phyloP scores from a whole-genome alignment of 1,140 invertebrate genomes.

The Cheumatopsyche charites region DNA sequence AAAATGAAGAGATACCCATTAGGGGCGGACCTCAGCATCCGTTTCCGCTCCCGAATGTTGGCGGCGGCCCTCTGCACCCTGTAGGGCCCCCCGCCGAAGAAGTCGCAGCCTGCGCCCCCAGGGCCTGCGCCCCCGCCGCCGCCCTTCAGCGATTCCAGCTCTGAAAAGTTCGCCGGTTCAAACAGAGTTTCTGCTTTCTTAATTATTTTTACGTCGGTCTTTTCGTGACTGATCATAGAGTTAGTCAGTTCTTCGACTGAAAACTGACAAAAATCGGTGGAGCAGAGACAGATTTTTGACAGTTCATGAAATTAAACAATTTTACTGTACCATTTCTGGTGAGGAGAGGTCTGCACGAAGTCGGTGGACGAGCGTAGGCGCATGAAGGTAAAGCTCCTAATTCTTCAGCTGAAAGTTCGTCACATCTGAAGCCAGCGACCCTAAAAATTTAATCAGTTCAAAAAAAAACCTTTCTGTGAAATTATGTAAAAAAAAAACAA shows the following conservation, averaged over 20 bases:
- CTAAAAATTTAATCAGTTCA: not conserved
- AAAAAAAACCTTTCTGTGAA: too few relatives aligned
- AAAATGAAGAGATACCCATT: conserved; percentile 65
- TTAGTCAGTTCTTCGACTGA: too few relatives aligned
- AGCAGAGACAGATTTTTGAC: too few relatives aligned
- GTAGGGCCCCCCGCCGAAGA: conserved; percentile 77
- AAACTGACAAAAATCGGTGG: too few relatives aligned
- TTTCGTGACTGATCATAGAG: too few relatives aligned
- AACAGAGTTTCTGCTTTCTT: not conserved
- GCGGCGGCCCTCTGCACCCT: conserved; percentile 88
- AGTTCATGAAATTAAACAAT: too few relatives aligned
- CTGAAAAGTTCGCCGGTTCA: not conserved
- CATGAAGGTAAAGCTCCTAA: conserved; percentile 45
- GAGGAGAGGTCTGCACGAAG: conserved; percentile 37
- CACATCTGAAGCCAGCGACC: conserved; percentile 37
- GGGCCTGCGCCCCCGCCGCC: conserved; percentile 3
- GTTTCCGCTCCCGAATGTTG: conserved; percentile 91
- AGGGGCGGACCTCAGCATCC: conserved; percentile 93
- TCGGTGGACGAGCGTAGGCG: conserved; percentile 44
- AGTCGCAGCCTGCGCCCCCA: conserved; percentile 57
- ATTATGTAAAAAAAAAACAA: not conserved
- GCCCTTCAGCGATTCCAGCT: conserved; percentile 23
- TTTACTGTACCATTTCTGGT: conserved; percentile 35
- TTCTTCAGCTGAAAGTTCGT: conserved; percentile 44
- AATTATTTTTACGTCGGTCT: not conserved